Percentiles rank a stretch among this genome's conserved stretches.
Conservation (phyloP, 2,797 vertebrate species). For the Odontamblyopus rebecca region DNA sequence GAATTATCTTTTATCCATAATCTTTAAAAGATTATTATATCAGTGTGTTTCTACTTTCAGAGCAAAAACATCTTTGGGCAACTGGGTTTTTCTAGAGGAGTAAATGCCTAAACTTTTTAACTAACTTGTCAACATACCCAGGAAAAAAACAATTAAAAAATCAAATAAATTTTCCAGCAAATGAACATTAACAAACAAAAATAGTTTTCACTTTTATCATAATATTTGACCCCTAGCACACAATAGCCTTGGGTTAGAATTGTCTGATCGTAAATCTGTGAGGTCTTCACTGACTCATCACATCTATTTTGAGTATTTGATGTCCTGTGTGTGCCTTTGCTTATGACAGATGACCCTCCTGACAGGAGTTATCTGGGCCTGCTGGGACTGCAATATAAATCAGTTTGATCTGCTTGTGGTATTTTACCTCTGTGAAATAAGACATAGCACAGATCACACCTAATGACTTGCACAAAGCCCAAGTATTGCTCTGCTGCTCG, state of each 20-base stretch:
- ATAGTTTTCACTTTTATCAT: constrained; percentile 44
- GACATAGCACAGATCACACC: constrained; percentile 15
- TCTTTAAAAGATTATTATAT: neutral
- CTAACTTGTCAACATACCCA: no score
- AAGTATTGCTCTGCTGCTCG: constrained; percentile 17
- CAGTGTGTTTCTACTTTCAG: neutral
- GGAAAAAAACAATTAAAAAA: constrained; percentile 29
- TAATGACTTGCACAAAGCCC: constrained; percentile 29
- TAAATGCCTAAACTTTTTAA: no score
- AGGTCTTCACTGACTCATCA: neutral
- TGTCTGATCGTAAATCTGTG: neutral
- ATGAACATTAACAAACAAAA: no score
- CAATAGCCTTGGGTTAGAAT: neutral
- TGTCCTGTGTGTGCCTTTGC: constrained; percentile 14
- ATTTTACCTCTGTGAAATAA: constrained; percentile 34
- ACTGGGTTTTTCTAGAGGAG: no score
- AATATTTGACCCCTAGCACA: constrained; percentile 25
- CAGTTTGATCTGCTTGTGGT: constrained; percentile 41
- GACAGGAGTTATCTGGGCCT: constrained; percentile 52
- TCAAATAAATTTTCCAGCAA: no score
- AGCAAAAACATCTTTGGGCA: no score
- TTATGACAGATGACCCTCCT: constrained; percentile 48
- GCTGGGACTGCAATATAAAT: constrained; percentile 48
- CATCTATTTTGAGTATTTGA: constrained; percentile 1
- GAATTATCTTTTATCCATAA: no score